Conservation (phyloP, 1,140 invertebrate genomes). For the Ruditapes philippinarum region DNA sequence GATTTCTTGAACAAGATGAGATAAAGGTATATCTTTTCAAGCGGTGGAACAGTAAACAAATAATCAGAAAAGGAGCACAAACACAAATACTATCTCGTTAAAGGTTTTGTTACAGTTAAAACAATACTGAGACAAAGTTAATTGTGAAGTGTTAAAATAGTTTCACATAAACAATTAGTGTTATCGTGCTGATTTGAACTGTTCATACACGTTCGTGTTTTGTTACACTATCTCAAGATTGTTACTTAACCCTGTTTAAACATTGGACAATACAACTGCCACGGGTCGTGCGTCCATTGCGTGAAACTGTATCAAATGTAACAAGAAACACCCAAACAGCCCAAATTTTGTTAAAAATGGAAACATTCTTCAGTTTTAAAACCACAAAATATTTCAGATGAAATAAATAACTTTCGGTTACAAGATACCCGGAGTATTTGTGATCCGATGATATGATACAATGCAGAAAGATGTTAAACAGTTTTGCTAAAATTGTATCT, state of each 20-base stretch:
- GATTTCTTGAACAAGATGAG: slow-evolving; percentile 13
- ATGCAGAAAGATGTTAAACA: not conserved
- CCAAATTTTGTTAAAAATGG: not conserved
- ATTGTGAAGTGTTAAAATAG: slow-evolving; percentile 49
- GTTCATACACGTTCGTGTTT: not conserved
- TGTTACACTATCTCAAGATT: slow-evolving; percentile 37
- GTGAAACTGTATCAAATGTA: slow-evolving; percentile 5
- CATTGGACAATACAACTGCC: not conserved
- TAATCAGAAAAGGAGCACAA: slow-evolving; percentile 6
- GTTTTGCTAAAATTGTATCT: not conserved
- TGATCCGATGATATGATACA: not conserved
- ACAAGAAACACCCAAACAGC: not conserved
- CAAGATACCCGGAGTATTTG: no score
- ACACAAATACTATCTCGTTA: slow-evolving; percentile 30
- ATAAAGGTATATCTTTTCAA: slow-evolving; percentile 17
- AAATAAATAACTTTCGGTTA: slow-evolving; percentile 10
- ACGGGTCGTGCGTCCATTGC: slow-evolving; percentile 6
- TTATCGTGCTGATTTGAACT: slow-evolving; percentile 45
- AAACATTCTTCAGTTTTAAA: slow-evolving; percentile 41
- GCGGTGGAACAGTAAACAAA: slow-evolving; percentile 33
- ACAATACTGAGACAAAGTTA: slow-evolving; percentile 10
- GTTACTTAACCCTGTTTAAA: slow-evolving; percentile 54
- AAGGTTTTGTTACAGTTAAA: slow-evolving; percentile 47
- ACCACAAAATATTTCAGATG: not conserved
- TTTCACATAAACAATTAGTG: slow-evolving; percentile 49